Base-by-base conservation (phyloP, 2,888 invertebrate genomes). In the Ariolimax columbianus region DNA sequence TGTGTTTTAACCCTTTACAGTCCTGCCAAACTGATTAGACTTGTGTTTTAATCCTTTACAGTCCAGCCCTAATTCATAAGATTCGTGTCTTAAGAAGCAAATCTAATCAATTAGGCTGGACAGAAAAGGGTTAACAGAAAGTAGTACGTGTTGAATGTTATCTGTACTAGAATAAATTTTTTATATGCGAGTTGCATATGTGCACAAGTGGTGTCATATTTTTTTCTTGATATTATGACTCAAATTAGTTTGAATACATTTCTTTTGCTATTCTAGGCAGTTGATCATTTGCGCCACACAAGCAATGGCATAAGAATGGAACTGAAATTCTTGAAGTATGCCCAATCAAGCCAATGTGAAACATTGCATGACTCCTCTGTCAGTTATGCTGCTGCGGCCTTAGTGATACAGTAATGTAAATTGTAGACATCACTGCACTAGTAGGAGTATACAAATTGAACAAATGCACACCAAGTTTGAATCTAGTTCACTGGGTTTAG, bases 271-370 rank as follows among this genome's bases (percentile, higher is more conserved):
- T 73, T 68, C 79, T 93, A 96, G 96, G 96, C 96, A 86, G 95
- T 96, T 87, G 95, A 96, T 91, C 95, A 95, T 91, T 95, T 97
- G 88, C 95, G 93, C 55, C 91, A 95, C 90, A 95, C 95, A 90
- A 95, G 94, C 88, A 96, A 95, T 95, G 96, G 96, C 89, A 96
- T 95, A 92, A 96, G 95, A 87, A 96, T 98, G 95, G 96, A 95
- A 92, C 95, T 97, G 93, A 97, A 97, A 94, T 99, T 99, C 95
- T 95, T 99, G 55, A 97, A 99, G 93, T 99, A 99, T 95, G 98
- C 98, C 72, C 99, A 99, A 95, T 99, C 99, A 19, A 98, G 97
- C 90, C 97, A 98, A 93, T 99, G 98, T 94, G 96, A 96, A 92
- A 96, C 95, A 89, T 96, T 96, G 95, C 96, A 96, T 88, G 99